A percentile compares a stretch with the other conserved stretches of the same genome.
These are phyloP conservation scores for Sporophila hypoxantha DNA, from an alignment of 2,113 vertebrate genomes.

Conservation along the genomic window DNA sequence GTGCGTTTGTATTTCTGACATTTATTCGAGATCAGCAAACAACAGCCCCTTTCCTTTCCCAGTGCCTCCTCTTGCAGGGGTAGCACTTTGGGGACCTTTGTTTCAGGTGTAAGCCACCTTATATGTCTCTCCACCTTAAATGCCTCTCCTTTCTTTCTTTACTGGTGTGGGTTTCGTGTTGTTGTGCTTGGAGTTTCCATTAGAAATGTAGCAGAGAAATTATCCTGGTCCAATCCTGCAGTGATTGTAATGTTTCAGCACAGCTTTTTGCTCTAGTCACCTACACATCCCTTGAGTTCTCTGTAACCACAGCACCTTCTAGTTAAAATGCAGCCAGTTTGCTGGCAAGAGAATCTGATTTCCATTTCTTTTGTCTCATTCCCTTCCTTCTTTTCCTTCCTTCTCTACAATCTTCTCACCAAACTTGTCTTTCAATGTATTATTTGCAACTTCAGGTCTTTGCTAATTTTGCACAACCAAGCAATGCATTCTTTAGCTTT, in stretches of 20 bases:
- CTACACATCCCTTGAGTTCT: neutral
- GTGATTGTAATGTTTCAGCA: neutral
- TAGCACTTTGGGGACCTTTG: neutral
- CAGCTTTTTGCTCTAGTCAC: neutral
- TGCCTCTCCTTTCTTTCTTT: neutral
- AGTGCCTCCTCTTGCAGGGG: neutral
- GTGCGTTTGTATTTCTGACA: neutral
- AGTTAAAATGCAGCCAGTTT: neutral
- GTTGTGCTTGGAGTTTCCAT: neutral
- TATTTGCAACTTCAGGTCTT: neutral
- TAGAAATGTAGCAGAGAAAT: neutral
- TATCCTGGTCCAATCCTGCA: neutral
- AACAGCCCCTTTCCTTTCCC: neutral
- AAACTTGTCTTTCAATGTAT: neutral
- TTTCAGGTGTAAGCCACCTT: neutral
- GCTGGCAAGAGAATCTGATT: neutral
- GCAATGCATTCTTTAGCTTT: neutral
- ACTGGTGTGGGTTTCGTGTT: neutral
- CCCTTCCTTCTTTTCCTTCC: neutral
- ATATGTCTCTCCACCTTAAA: neutral
- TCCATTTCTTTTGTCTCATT: neutral
- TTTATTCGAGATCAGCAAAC: neutral
- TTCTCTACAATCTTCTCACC: neutral
- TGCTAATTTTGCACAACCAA: neutral
- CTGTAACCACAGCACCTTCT: neutral